These are phyloP conservation scores for Pseudopodoces humilis DNA, from an alignment of 2,113 vertebrate species.

Conservation along the genomic window DNA sequence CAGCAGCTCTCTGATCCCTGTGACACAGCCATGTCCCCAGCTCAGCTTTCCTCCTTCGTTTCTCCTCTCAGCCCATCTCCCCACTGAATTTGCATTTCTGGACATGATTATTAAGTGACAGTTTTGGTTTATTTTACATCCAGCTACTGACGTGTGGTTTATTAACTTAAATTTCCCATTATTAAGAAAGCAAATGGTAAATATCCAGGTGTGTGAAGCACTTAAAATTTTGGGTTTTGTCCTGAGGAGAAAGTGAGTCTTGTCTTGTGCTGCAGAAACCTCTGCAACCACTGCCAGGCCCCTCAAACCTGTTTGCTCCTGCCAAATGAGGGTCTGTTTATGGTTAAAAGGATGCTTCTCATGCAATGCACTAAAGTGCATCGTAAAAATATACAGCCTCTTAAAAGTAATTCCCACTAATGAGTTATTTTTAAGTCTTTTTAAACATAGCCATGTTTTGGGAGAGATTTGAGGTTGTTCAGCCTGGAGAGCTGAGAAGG, in stretches of 20 bases:
- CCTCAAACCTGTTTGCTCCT: background rate
- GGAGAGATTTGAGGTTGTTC: background rate
- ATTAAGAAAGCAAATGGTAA: background rate
- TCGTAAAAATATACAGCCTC: conserved; percentile 5
- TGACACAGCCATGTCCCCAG: background rate
- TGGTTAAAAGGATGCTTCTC: background rate
- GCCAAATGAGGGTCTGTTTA: background rate
- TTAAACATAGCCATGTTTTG: background rate
- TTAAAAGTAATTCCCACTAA: conserved; percentile 13
- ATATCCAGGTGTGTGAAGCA: background rate
- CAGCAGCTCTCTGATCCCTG: background rate
- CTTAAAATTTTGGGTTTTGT: background rate
- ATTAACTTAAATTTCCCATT: background rate
- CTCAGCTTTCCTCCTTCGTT: background rate
- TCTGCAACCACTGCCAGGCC: background rate
- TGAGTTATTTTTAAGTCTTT: conserved; percentile 21
- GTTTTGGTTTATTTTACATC: background rate
- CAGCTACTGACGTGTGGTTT: background rate
- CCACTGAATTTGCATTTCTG: background rate
- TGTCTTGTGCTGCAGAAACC: background rate
- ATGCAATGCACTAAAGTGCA: background rate
- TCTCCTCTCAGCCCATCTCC: background rate
- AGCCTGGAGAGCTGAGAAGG: background rate
- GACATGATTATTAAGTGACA: background rate
- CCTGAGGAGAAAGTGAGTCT: background rate